A percentile compares a stretch with the other conserved stretches of the same genome.
These are phyloP conservation scores for Calliopsis andreniformis DNA, from an alignment of 1,140 invertebrate species.

Conservation along the genomic window DNA sequence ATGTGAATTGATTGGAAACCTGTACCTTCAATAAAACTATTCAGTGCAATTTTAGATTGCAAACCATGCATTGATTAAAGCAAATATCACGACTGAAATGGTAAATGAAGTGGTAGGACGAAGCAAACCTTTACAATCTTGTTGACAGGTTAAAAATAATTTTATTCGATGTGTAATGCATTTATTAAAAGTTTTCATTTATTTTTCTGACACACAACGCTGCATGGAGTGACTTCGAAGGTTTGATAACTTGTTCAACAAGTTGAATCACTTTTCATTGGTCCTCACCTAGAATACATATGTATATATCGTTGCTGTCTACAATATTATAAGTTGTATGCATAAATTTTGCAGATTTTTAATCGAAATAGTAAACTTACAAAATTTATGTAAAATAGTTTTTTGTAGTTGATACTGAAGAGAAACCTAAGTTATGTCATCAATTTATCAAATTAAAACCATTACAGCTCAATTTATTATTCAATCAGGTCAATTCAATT, in stretches of 20 bases:
- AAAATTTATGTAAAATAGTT: too few species aligned
- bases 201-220: neutral
- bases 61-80: neutral
- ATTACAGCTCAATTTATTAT: too few species aligned
- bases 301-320: neutral
- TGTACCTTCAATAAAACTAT: neutral
- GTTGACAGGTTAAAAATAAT: neutral
- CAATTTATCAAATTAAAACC: too few species aligned
- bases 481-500: too few species aligned
- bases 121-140: neutral
- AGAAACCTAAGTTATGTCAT: too few species aligned
- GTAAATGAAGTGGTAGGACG: neutral
- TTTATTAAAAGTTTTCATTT: neutral
- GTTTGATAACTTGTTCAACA: neutral
- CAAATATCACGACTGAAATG: slow-evolving; percentile 1
- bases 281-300: too few species aligned
- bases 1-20: too few species aligned
- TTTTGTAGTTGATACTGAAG: too few species aligned
- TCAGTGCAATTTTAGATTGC: neutral
- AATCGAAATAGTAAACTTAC: too few species aligned
- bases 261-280: slow-evolving; percentile 6
- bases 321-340: neutral
- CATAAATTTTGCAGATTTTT: neutral
- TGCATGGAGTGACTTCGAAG: neutral
- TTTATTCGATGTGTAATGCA: neutral